These are phyloP conservation scores for Rostratula benghalensis DNA, from an alignment of 2,113 vertebrate species.

Conservation along the genomic window DNA sequence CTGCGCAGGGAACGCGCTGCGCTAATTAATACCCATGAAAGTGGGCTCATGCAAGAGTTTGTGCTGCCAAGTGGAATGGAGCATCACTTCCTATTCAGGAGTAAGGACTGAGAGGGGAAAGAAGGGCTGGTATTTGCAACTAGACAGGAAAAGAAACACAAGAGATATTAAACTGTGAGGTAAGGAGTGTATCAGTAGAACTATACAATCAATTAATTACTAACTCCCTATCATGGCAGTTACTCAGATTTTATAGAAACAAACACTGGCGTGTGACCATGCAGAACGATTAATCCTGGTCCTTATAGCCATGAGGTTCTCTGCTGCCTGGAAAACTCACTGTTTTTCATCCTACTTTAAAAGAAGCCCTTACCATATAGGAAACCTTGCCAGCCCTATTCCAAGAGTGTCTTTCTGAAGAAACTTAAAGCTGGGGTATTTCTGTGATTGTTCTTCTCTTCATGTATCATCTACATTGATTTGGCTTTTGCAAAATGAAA, in stretches of 20 bases:
- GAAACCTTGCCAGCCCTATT: not conserved
- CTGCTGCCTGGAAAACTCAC: not conserved
- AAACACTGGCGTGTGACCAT: not conserved
- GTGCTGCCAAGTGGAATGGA: not conserved
- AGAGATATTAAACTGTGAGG: not conserved
- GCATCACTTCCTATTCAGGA: not conserved
- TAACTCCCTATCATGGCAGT: not conserved
- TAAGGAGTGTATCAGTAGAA: not conserved
- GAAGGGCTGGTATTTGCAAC: not conserved
- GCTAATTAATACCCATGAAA: not conserved
- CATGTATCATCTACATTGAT: not conserved
- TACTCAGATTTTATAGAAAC: not conserved
- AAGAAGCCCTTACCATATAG: not conserved
- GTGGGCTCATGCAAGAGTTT: not conserved
- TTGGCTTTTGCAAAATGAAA: slow-evolving; percentile 39
- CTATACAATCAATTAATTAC: not conserved
- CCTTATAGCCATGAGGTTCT: not conserved
- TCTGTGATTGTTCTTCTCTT: slow-evolving; percentile 18
- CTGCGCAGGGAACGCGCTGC: not conserved
- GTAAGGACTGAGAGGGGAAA: not conserved
- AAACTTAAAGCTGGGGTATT: not conserved
- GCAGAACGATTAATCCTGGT: not conserved
- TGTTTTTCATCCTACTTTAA: not conserved
- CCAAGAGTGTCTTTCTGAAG: not conserved
- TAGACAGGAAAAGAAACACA: not conserved